These are phyloP conservation scores for Papilio elwesi DNA, from an alignment of 2,888 invertebrate species.

Conservation along the genomic window DNA sequence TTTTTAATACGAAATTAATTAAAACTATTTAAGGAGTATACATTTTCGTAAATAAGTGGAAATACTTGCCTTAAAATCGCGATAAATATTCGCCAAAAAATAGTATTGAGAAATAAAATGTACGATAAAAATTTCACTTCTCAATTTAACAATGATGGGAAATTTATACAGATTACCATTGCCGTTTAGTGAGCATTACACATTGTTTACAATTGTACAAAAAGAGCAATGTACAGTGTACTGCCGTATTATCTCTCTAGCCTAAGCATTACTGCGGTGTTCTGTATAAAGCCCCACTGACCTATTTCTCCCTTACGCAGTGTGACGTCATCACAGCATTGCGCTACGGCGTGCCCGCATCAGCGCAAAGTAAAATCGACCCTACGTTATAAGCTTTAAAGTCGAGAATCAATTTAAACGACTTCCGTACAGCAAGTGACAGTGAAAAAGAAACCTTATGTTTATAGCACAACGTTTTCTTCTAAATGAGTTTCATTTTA, in stretches of 20 bases:
- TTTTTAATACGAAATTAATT: no score
- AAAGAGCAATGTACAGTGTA: conserved; percentile 13
- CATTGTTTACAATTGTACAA: conserved; percentile 14
- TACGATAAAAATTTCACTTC: no score
- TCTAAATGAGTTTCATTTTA: neutral
- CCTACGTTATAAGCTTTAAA: conserved; percentile 45
- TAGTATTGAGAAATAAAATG: no score
- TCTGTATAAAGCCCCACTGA: conserved; percentile 28
- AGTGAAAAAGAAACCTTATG: conserved; percentile 40
- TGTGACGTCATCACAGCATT: conserved; percentile 72
- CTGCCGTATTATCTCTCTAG: conserved; percentile 12
- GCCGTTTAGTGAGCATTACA: conserved; percentile 7
- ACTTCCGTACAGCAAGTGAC: conserved; percentile 9
- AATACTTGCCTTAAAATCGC: no score
- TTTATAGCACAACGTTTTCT: neutral
- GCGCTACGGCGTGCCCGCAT: conserved; percentile 58
- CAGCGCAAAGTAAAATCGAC: conserved; percentile 50
- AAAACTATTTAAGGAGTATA: no score
- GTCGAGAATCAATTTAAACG: conserved; percentile 11
- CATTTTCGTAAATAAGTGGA: no score
- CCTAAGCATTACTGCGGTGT: conserved; percentile 22
- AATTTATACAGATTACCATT: conserved; percentile 10
- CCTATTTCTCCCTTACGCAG: conserved; percentile 45
- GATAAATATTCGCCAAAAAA: no score
- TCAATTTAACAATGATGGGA: neutral